Percentiles rank a stretch among this genome's conserved stretches.
These are phyloP conservation scores for Phataginus tricuspis DNA, from an alignment of 2,797 vertebrate species.

Conservation along the genomic window DNA sequence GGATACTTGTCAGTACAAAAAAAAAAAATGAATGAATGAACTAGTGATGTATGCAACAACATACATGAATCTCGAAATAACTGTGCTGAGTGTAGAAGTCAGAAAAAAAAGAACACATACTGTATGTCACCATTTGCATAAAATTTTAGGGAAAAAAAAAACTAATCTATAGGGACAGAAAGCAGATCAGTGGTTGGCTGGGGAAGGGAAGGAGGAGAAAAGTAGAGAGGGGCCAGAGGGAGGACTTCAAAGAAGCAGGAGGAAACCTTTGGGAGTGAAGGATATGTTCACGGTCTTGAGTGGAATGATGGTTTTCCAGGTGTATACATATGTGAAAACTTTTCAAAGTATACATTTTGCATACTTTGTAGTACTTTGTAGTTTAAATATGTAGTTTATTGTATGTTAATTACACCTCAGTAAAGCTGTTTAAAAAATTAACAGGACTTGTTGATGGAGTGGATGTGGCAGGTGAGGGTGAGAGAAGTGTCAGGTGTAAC, in stretches of 20 bases:
- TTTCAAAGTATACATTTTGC: not conserved
- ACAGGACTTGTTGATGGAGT: not conserved
- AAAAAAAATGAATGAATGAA: not conserved
- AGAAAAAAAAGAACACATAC: not conserved
- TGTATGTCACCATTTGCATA: not conserved
- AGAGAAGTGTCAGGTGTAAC: not conserved
- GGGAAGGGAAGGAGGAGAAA: not conserved
- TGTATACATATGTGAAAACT: not conserved
- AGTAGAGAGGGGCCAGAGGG: not conserved
- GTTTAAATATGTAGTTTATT: not conserved
- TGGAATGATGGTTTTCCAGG: not conserved
- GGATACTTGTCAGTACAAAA: not conserved
- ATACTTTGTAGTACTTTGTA: too few relatives aligned
- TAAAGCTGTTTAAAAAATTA: not conserved
- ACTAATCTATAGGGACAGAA: not conserved
- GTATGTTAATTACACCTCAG: not conserved
- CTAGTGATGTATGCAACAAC: not conserved
- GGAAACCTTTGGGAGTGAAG: not conserved
- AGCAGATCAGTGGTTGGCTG: not conserved
- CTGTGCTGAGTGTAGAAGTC: not conserved
- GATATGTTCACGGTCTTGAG: not conserved
- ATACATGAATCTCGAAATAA: not conserved
- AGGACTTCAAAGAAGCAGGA: not conserved
- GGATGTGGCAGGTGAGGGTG: not conserved
- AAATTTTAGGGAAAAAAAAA: conserved; percentile 40